Evolutionary conservation across 2,113 vertebrate genomes (phyloP), one percentile per base, ranked within the genome.

Genomic region (Ageneiosus marmoratus): DNA sequence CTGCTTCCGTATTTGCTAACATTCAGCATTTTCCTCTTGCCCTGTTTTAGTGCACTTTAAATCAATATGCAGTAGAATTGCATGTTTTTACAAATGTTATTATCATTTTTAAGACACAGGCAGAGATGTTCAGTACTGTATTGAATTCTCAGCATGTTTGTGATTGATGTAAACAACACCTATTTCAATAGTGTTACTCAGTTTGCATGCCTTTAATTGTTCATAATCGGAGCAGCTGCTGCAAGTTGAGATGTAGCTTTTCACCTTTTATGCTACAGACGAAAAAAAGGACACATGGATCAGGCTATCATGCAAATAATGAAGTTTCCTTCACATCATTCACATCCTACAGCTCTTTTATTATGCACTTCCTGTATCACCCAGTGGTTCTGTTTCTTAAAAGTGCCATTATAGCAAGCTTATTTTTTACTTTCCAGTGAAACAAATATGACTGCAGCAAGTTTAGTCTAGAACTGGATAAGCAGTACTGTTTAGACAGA

Each of bases 371-470:
- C 32, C n/a, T 12, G 32, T 27, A 53, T 20, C 15, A 50, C 20
- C 81, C 18, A 32, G 27, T 27, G 22, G 65, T 16, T 62, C 80
- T 60, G 27, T 46, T 81, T n/a, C 24, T 37, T 63, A 69, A 69
- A 29, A 5, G n/a, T 37, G 48, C 10, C 20, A 53, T 80, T 46
- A 51, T 56, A n/a, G 37, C 70, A 63, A 62, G 69, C 41, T 22
- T 48, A 4, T 55, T 6, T 41, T n/a, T 53, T 76, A 22, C 67
- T 83, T 67, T 60, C 51, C 37, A 29, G 1, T 34, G 34, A 24
- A 81, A 60, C 60, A 77, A 77, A 83, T 63, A 55, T 10, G 60
- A 77, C 60, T 65, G 58, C 46, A 76, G 20, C 27, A 76, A 75
- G 55, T 77, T 34, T 34, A 46, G 53, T 76, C 27, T 73, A 75